Base-by-base conservation (phyloP, 2,888 invertebrate species). In the Melikaiella ostensackeni region DNA sequence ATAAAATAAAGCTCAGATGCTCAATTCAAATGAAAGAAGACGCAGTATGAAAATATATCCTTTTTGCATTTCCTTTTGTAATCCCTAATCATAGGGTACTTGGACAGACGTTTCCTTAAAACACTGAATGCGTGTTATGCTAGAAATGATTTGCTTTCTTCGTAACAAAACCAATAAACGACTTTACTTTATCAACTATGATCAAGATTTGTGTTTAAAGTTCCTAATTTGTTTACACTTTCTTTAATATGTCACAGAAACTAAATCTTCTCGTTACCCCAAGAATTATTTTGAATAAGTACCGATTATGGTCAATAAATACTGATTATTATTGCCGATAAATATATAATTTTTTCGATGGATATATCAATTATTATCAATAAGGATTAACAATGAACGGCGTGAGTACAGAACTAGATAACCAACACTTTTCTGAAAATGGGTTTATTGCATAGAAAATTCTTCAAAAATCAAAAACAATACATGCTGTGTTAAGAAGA, bases 1-100 rank as follows among this genome's bases (percentile, higher is more conserved):
- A 30, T 30, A 19, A 33, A 30, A 30, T 42, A 13, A 70, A 50
- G 1, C n/a, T 70, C 11, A 19, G 27, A 13, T 70, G 46, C 30
- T 70, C n/a, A 42, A 42, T 33, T 64, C 38, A 64, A 64, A 2
- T 38, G 35, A 42, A 64, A 35, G 6, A 42, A 11, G 64, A 21
- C 16, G 70, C 70, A 19, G n/a, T 70, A 70, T 50, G 70, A 70
- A 70, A 70, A 70, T 70, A 70, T 70, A 46, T 70, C 50, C 70
- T 70, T 70, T 66, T 46, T 50, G 27, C 70, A 11, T 42, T 64
- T 21, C 16, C 9, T 9, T 50, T 70, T 27, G 21, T 42, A 42
- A 66, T 24, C 66, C 46, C 66, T 42, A 16, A 46, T 27, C 27
- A 19, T 70, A 50, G 27, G 19, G 24, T 42, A 46, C 46, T 33